phyloP scores from a whole-genome alignment of 2,888 invertebrate species.

The Napeogenes inachia region DNA sequence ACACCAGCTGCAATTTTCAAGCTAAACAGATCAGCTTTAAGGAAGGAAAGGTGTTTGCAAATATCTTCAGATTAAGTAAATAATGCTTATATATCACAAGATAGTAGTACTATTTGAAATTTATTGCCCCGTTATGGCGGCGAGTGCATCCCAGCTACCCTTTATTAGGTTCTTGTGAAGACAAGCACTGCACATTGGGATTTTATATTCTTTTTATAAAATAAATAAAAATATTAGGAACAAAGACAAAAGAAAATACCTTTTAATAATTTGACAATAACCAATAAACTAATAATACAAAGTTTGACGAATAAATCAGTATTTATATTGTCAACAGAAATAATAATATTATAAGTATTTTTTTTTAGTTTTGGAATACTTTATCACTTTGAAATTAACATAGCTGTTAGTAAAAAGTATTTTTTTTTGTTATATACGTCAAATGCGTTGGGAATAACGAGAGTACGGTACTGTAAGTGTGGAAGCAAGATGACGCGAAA shows the following conservation, averaged over 20 bases:
- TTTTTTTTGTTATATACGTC: conserved; percentile 20
- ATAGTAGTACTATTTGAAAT: conserved; percentile 63
- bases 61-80: conserved; percentile 65
- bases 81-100: conserved; percentile 60
- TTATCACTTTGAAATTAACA: too few relatives aligned
- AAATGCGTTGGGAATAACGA: conserved; percentile 40
- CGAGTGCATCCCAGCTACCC: conserved; percentile 57
- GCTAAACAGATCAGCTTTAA: conserved; percentile 25
- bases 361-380: too few relatives aligned
- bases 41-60: conserved; percentile 35
- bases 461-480: conserved; percentile 45
- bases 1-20: conserved; percentile 3
- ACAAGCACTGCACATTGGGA: conserved; percentile 22
- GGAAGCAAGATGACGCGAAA: conserved; percentile 63
- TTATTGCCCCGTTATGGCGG: conserved; percentile 63
- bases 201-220: not conserved
- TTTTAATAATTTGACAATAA: not conserved
- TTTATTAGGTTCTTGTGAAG: conserved; percentile 37
- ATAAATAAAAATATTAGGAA: not conserved
- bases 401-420: not conserved
- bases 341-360: too few relatives aligned
- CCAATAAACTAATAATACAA: too few relatives aligned
- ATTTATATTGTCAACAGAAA: too few relatives aligned
- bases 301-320: too few relatives aligned
- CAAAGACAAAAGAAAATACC: not conserved